Evolutionary conservation across 1,140 invertebrate species (phyloP), one percentile per base, ranked within the genome.

Genomic region (Ctenoplectra terminalis): DNA sequence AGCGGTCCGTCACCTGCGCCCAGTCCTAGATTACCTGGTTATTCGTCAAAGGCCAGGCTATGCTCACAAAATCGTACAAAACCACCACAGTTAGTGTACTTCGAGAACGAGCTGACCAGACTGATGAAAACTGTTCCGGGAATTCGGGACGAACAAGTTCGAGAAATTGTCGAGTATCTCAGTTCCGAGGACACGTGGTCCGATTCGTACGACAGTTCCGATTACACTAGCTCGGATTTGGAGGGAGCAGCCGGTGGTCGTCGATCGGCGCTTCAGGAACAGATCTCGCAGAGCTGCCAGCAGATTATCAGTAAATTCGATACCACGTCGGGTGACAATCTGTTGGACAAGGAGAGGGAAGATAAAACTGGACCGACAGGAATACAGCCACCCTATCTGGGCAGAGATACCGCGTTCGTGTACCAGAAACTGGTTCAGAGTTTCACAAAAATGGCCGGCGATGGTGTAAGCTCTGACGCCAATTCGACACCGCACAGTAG

Each of bases 121-220:
- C 92, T 98, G 78, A 98, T 98, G 98, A 98, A 98, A 94, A 98
- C 97, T 0, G 97, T 98, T 6, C 97, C 97, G 0, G 97, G 97
- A 1, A 98, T 98, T 74, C 94, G 97, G 61, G 97, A 98, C 83
- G 97, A 98, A 81, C 97, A 98, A 92, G 97, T 98, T 23, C 95
- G 97, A 40, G 97, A 98, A 92, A 98, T 98, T 17, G 97, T 98
- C 0, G 98, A 98, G 92, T 98, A 98, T 92, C 94, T 98, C 61
- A 98, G 97, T 80, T 98, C 97, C 69, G 98, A 98, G 89, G 98
- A 98, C 85, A 98, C 97, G 4, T 98, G 97, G 97, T 98, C 97
- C 76, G 97, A 98, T 90, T 98, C 97, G 0, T 98, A 98, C 87
- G 97, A 98, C 90, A 98, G 97, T 23, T 98, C 97, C 0, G 97